A percentile compares a stretch with the other conserved stretches of the same genome.
Evolutionary conservation across 64 coral and sea anemone genomes (phyloP).

Genomic region (Porites lutea): DNA sequence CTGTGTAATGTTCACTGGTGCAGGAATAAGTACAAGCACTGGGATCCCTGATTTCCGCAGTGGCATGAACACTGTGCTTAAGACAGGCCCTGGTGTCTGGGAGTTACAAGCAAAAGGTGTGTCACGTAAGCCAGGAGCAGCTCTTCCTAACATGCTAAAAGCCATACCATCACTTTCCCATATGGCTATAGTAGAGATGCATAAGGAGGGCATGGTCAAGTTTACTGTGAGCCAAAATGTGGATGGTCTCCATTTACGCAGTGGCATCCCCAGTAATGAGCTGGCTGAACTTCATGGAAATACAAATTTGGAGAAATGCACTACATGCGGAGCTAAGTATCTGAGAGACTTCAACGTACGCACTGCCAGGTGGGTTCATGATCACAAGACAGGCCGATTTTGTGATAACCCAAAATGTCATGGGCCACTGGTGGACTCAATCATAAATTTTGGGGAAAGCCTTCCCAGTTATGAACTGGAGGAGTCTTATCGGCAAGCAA

Average conservation of each 20-base stretch:
- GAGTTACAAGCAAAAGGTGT: conserved; percentile 75
- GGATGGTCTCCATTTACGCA: conserved; percentile 76
- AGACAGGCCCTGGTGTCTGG: conserved; percentile 82
- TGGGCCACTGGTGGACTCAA: conserved; percentile 75
- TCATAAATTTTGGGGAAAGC: conserved; percentile 85
- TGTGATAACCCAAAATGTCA: conserved; percentile 73
- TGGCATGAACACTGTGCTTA: conserved; percentile 81
- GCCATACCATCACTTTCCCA: conserved; percentile 60
- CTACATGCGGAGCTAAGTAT: conserved; percentile 68
- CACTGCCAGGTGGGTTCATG: conserved; percentile 60
- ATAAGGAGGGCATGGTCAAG: conserved; percentile 68
- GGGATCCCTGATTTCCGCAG: conserved; percentile 89
- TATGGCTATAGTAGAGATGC: conserved; percentile 77
- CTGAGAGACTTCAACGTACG: conserved; percentile 79
- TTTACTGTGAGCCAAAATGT: conserved; percentile 84
- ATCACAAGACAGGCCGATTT: conserved; percentile 66
- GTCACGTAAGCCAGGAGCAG: conserved; percentile 15
- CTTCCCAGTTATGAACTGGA: conserved; percentile 68
- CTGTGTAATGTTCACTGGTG: conserved; percentile 78
- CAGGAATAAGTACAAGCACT: conserved; percentile 87
- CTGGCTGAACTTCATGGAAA: conserved; percentile 80
- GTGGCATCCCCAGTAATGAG: conserved; percentile 60
- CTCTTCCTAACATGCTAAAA: conserved; percentile 6
- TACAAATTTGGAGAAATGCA: conserved; percentile 81
- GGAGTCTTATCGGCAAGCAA: conserved; percentile 59